phyloP scores from a whole-genome alignment of 2,888 invertebrate genomes.

The Leptogaster cylindrica region DNA sequence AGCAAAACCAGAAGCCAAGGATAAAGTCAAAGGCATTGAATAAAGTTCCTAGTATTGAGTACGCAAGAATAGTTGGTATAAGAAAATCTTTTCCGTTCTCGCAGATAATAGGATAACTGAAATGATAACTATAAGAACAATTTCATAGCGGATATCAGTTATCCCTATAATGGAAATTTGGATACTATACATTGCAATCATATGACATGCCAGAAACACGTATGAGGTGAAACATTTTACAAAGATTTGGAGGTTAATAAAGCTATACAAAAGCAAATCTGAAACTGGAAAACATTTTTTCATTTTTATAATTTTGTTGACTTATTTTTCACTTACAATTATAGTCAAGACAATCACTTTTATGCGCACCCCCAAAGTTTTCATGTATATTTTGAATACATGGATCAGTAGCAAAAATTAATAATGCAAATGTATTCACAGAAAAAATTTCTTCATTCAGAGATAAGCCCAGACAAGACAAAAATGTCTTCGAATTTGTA shows the following conservation, averaged over 20 bases:
- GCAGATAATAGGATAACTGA: slow-evolving; percentile 57
- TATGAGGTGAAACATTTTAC: slow-evolving; percentile 55
- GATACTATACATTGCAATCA: slow-evolving; percentile 55
- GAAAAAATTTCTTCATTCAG: slow-evolving; percentile 49
- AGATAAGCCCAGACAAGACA: slow-evolving; percentile 19
- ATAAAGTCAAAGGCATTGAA: slow-evolving; percentile 53
- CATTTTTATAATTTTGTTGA: too few relatives aligned
- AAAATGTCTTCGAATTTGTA: slow-evolving; percentile 17
- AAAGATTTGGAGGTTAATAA: slow-evolving; percentile 52
- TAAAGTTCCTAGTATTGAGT: too few relatives aligned
- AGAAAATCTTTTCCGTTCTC: slow-evolving; percentile 54
- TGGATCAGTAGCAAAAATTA: slow-evolving; percentile 53
- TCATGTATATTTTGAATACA: slow-evolving; percentile 52
- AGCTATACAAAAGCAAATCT: neutral
- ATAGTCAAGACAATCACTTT: neutral
- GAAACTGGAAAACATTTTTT: too few relatives aligned
- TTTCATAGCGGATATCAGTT: neutral
- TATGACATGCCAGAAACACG: slow-evolving; percentile 54
- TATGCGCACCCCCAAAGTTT: slow-evolving; percentile 43
- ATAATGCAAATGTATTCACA: slow-evolving; percentile 54
- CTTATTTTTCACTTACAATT: neutral
- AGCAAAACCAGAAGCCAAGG: slow-evolving; percentile 52
- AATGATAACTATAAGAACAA: neutral
- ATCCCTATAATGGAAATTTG: neutral
- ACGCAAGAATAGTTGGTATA: slow-evolving; percentile 56